Base-by-base conservation (phyloP, 2,888 invertebrate genomes). In the Sisyra terminalis region DNA sequence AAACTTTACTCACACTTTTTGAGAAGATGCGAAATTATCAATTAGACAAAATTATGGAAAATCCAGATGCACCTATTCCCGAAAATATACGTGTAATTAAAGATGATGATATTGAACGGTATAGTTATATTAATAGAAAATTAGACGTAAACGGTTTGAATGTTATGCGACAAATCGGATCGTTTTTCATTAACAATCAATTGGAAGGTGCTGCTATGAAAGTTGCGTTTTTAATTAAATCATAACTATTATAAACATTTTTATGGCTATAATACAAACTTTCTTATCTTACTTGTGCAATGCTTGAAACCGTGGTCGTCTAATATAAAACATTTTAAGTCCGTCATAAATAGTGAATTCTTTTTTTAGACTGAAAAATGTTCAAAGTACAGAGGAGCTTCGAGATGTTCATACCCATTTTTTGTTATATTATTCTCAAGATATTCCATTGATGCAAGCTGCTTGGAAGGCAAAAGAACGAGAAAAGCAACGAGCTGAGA, bases 371-470 rank as follows among this genome's bases (percentile, higher is more conserved):
- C 61, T 90, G 46, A 75, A 73, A 49, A 71, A 65, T 41, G 82
- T 86, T 0, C 84, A 89, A 57, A 85, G 85, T 0, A 73, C 83
- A 8, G 96, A 97, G 58, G 94, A 96, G 58, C 62, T 97, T 1
- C 82, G 85, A 45, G 98, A 98, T 55, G 83, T 90, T 2, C 90
- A 89, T 61, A 79, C 85, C 50, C 92, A 96, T 56, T 97, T 97
- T 59, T 72, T 88, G 49, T 65, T 97, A 13, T 90, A 96, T 61
- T 96, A 97, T 58, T 83, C 87, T 0, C 75, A 77, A 41, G 86
- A 89, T 41, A 67, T 89, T 48, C 79, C 83, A 0, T 73, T 75
- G 42, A 87, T 90, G 88, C 86, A 87, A 53, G 80, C 78, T 41
- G 69, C 78, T 9, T 72, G 77, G 56, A 65, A 73, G 1, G 61